Evolutionary conservation across 2,113 vertebrate genomes (phyloP), one percentile per base, ranked within the genome.

Genomic region (Leucopsar rothschildi): DNA sequence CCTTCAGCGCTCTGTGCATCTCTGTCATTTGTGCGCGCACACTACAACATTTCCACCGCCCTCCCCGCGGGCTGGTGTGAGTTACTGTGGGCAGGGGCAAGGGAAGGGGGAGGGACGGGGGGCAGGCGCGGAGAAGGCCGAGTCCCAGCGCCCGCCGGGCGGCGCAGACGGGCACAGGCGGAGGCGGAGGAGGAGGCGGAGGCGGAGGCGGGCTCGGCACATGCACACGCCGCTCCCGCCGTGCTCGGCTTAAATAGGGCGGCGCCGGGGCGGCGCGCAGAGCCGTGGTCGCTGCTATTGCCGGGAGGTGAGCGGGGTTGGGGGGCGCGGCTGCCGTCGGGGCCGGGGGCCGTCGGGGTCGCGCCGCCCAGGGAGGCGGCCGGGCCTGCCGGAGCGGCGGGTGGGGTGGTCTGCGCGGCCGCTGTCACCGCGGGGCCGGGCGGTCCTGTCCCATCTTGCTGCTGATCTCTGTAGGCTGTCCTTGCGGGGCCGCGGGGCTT

Each of bases 201-300:
- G 72, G 72, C 18, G 69, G 80, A 37, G 90, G 93, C 76, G 90
- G 93, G 66, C 56, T 40, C 61, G 65, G 66, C 56, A 78, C 19
- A 79, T 57, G 73, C 86, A 75, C 65, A 47, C 87, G 55, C n/a
- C 56, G 90, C 87, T 88, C 80, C 76, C 80, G 90, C 92, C 56
- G 66, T 66, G 80, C 76, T 82, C 42, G 7, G 52, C 90, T 94
- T 96, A 93, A 93, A 96, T 86, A 96, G 93, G 93, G 84, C 66
- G 95, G 90, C 77, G 42, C 42, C 42, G 57, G 28, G 33, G 5
- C 24, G n/a, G 39, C 9, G 37, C 6, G 39, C 1, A 17, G 1
- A 27, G 71, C 0, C 2, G 47, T 57, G 76, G 25, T 60, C 1
- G 55, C 15, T 4, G 73, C 21, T 13, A 50, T 9, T 0, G 66